phyloP scores from a whole-genome alignment of 2,797 vertebrate genomes.

The Phoebastria nigripes region DNA sequence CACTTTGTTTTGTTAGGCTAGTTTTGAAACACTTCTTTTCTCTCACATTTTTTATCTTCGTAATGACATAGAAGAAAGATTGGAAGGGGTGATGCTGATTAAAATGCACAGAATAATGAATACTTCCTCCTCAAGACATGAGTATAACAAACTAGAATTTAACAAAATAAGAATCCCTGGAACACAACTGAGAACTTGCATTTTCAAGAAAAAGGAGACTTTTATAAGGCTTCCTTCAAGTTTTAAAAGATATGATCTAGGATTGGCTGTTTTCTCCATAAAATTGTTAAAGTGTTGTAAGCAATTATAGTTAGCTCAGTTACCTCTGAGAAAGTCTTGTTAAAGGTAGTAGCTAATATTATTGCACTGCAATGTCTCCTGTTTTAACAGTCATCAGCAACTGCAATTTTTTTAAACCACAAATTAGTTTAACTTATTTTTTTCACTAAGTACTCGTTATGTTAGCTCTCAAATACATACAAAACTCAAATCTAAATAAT shows the following conservation, averaged over 20 bases:
- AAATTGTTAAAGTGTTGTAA: conserved; percentile 40
- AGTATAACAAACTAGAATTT: conserved; percentile 47
- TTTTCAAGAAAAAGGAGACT: conserved; percentile 46
- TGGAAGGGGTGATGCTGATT: conserved; percentile 1
- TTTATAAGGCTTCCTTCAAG: conserved; percentile 37
- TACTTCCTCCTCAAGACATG: conserved; percentile 19
- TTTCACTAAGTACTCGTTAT: not conserved
- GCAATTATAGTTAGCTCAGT: conserved; percentile 56
- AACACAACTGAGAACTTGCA: conserved; percentile 29
- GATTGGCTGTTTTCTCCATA: conserved; percentile 33
- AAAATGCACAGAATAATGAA: conserved; percentile 32
- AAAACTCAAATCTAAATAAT: conserved; percentile 20
- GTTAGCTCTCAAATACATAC: not conserved
- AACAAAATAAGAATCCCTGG: conserved; percentile 27
- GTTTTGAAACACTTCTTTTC: not conserved
- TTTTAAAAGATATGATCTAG: conserved; percentile 53
- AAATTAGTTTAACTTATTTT: not conserved
- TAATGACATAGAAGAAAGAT: not conserved
- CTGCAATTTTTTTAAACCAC: conserved; percentile 27
- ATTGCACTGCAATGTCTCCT: not conserved
- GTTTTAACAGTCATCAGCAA: conserved; percentile 16
- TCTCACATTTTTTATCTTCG: conserved; percentile 6
- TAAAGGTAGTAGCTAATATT: conserved; percentile 10
- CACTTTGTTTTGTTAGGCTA: not conserved
- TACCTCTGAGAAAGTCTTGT: conserved; percentile 1